Evolutionary conservation across 2,888 invertebrate genomes (phyloP).

Genomic region (Romanomermis culicivorax): DNA sequence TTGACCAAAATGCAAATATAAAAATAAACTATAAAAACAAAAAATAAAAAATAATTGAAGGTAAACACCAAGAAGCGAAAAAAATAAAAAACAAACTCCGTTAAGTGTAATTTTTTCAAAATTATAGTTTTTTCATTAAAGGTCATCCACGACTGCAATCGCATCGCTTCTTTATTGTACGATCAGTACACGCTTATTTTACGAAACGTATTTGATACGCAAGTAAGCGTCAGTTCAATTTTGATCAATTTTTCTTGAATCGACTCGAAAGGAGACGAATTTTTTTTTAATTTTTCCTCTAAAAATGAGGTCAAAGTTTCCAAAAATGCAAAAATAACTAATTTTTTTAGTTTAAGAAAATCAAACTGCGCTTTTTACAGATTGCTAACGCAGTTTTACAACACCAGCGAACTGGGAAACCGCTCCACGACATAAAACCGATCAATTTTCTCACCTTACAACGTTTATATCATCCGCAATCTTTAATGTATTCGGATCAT

Average conservation of each 20-base stretch:
- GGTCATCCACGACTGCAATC: conserved; percentile 74
- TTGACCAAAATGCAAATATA: too few species aligned
- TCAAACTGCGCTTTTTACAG: conserved; percentile 27
- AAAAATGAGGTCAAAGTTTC: too few species aligned
- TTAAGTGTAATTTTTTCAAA: too few species aligned
- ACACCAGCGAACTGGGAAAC: conserved; percentile 64
- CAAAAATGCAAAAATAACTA: background rate
- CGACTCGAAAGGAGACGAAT: too few species aligned
- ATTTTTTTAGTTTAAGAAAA: background rate
- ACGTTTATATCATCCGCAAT: conserved; percentile 33
- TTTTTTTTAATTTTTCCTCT: too few species aligned
- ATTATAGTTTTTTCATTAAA: too few species aligned
- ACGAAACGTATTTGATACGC: conserved; percentile 70
- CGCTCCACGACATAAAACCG: conserved; percentile 81
- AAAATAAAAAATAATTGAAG: too few species aligned
- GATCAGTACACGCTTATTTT: conserved; percentile 62
- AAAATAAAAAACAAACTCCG: too few species aligned
- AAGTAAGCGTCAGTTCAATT: conserved; percentile 34
- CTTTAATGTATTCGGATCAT: conserved; percentile 65
- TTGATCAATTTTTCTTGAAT: too few species aligned
- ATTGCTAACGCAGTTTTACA: conserved; percentile 75
- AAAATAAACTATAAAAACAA: too few species aligned
- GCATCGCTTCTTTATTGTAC: conserved; percentile 65
- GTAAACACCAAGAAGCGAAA: too few species aligned
- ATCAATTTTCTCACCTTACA: conserved; percentile 62